Percentiles rank a stretch among this genome's conserved stretches.
Evolutionary conservation across 2,797 vertebrate species (phyloP).

Genomic region (Gorsachius magnificus): DNA sequence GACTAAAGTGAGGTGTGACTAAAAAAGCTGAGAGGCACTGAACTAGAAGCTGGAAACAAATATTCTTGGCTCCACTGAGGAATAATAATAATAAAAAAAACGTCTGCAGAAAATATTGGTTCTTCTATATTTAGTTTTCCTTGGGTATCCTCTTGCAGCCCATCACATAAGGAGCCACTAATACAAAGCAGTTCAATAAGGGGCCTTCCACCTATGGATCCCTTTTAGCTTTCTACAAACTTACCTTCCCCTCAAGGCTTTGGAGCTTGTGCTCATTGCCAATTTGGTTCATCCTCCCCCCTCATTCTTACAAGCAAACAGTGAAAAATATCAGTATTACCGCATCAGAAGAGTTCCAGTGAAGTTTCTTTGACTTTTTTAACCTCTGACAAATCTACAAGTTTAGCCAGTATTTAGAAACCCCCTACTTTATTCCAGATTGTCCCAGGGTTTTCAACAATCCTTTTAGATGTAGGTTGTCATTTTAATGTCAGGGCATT

Average conservation of each 20-base stretch:
- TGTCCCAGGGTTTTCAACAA: background rate
- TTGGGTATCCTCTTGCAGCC: background rate
- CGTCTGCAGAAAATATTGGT: background rate
- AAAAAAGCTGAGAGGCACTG: background rate
- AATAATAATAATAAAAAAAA: background rate
- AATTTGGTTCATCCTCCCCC: background rate
- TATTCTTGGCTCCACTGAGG: background rate
- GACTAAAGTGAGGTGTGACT: background rate
- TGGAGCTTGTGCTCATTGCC: background rate
- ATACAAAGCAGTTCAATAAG: background rate
- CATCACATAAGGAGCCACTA: background rate
- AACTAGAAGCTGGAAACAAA: background rate
- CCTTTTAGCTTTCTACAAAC: background rate
- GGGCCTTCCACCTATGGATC: background rate
- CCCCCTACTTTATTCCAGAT: background rate
- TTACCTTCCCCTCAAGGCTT: background rate
- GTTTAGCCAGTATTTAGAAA: background rate
- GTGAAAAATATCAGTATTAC: background rate
- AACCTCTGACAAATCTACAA: background rate
- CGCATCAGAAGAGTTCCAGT: background rate
- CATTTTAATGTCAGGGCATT: background rate
- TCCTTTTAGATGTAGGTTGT: background rate
- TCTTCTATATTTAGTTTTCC: background rate
- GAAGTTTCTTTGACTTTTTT: background rate
- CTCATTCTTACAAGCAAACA: background rate